Conservation (phyloP, 92 coral and sea anemone species). For the Pocillopora meandrina region DNA sequence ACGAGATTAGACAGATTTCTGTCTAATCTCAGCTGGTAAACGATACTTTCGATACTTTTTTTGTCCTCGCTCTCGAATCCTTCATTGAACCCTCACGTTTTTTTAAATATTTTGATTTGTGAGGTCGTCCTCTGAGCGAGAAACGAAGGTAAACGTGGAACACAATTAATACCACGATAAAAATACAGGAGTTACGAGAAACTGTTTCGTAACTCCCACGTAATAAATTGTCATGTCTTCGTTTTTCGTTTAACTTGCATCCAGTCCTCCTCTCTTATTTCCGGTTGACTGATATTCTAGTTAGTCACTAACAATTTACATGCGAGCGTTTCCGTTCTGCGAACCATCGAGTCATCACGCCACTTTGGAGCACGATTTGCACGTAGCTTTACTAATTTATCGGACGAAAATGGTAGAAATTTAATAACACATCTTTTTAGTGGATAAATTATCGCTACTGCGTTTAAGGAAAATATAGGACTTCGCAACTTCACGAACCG, state of each 20-base stretch:
- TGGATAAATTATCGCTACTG: too few species aligned
- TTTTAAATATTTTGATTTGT: too few species aligned
- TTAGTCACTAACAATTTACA: neutral
- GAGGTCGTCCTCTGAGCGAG: too few species aligned
- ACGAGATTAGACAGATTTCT: too few species aligned
- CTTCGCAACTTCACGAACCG: neutral
- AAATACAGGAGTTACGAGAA: too few species aligned
- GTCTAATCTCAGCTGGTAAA: too few species aligned
- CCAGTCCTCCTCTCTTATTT: conserved; percentile 28
- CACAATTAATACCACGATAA: too few species aligned
- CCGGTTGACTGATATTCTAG: conserved; percentile 19
- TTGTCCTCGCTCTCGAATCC: neutral
- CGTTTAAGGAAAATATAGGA: neutral
- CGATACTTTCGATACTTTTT: neutral
- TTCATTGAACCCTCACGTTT: neutral
- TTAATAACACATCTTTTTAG: neutral
- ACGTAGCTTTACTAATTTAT: conserved; percentile 14
- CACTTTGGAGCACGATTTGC: conserved; percentile 1
- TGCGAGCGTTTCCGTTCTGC: conserved; percentile 10
- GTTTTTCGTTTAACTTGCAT: neutral
- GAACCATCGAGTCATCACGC: conserved; percentile 1
- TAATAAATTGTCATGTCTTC: too few species aligned
- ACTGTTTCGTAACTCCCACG: too few species aligned
- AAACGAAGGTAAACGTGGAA: too few species aligned
- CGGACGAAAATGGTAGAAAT: neutral